phyloP scores from a whole-genome alignment of 2,888 invertebrate genomes.

The Melanotus villosus region DNA sequence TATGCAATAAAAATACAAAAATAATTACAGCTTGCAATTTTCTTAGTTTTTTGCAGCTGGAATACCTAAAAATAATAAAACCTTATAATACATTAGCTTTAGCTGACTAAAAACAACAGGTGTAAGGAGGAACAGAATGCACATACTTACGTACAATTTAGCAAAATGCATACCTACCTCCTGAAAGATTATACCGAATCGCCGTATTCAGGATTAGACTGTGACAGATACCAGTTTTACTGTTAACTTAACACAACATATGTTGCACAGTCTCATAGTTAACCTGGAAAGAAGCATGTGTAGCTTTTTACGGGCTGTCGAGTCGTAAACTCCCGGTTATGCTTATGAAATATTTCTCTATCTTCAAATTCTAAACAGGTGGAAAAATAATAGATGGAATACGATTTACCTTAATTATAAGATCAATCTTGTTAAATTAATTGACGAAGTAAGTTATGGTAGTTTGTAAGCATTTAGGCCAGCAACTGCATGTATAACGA shows the following conservation, averaged over 20 bases:
- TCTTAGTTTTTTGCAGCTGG: slow-evolving; percentile 14
- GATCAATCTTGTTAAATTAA: too few species aligned
- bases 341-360: slow-evolving; percentile 41
- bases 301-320: slow-evolving; percentile 44
- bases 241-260: not conserved
- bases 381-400: slow-evolving; percentile 18
- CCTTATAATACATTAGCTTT: not conserved
- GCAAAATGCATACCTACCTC: slow-evolving; percentile 11
- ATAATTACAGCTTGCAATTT: slow-evolving; percentile 27
- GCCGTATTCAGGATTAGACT: not conserved
- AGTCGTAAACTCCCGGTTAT: slow-evolving; percentile 47
- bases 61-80: slow-evolving; percentile 8
- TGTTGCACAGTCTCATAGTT: slow-evolving; percentile 20
- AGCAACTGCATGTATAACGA: too few species aligned
- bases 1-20: slow-evolving; percentile 20
- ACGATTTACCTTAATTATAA: not conserved
- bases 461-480: too few species aligned
- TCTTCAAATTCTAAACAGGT: slow-evolving; percentile 38
- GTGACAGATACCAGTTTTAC: not conserved
- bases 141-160: slow-evolving; percentile 20
- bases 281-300: slow-evolving; percentile 36
- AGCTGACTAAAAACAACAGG: slow-evolving; percentile 18
- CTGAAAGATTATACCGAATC: slow-evolving; percentile 16
- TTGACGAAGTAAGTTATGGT: too few species aligned
- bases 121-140: slow-evolving; percentile 14